Percentiles rank a stretch among this genome's conserved stretches.
Evolutionary conservation across 2,888 invertebrate species (phyloP).

Genomic region (Neoaliturus tenellus): DNA sequence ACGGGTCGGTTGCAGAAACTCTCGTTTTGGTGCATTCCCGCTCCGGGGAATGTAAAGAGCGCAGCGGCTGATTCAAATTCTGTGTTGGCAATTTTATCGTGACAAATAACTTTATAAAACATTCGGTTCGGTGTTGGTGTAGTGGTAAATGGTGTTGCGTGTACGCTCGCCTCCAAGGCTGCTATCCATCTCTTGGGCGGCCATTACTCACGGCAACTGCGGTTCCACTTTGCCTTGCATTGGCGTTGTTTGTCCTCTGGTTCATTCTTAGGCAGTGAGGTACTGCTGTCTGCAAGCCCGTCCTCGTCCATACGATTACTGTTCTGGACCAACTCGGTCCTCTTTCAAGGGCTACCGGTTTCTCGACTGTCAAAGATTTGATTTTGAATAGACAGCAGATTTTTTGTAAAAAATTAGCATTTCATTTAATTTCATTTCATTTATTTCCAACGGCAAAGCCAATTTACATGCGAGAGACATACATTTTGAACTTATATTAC

Average conservation of each 20-base stretch:
- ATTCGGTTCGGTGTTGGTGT: conserved; percentile 46
- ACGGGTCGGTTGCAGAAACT: no score
- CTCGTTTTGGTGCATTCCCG: conserved; percentile 39
- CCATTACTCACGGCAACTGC: conserved; percentile 40
- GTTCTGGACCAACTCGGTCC: not conserved
- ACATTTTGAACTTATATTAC: no score
- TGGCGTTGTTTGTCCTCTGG: not conserved
- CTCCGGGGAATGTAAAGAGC: conserved; percentile 42
- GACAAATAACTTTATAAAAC: conserved; percentile 58
- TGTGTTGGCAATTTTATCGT: conserved; percentile 56
- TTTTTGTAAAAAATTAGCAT: no score
- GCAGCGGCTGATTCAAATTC: conserved; percentile 54
- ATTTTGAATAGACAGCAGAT: no score
- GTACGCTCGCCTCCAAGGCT: conserved; percentile 29
- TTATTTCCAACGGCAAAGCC: no score
- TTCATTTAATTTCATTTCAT: no score
- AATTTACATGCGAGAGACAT: no score
- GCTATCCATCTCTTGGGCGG: not conserved
- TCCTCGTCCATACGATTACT: not conserved
- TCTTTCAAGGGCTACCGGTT: not conserved
- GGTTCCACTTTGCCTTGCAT: not conserved
- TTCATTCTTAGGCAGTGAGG: no score
- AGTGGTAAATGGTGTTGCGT: conserved; percentile 48
- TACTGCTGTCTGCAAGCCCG: not conserved
- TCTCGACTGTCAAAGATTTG: no score